A percentile compares a stretch with the other conserved stretches of the same genome.
These are phyloP conservation scores for Scolopax mira DNA, from an alignment of 2,113 vertebrate species.

Conservation along the genomic window DNA sequence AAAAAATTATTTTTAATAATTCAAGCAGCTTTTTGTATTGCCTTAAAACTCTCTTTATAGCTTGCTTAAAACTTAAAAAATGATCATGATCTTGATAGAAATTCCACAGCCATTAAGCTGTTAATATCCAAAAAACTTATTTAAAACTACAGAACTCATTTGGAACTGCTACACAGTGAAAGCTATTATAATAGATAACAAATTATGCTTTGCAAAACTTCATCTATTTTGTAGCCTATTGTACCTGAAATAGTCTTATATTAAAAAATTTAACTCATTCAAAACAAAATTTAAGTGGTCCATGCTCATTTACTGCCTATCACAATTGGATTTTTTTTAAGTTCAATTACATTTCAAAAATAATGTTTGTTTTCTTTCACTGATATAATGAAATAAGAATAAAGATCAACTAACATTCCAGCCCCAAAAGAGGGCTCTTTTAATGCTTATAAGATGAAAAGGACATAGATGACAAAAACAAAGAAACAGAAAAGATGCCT, in stretches of 20 bases:
- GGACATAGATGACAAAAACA: not conserved
- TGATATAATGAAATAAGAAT: conserved; percentile 8
- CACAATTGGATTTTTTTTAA: not conserved
- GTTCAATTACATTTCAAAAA: conserved; percentile 19
- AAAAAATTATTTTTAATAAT: not conserved
- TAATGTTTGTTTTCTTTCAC: conserved; percentile 25
- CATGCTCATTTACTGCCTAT: not conserved
- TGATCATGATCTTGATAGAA: not conserved
- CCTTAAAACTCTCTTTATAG: not conserved
- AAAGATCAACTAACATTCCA: not conserved
- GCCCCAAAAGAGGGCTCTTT: not conserved
- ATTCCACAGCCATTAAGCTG: not conserved
- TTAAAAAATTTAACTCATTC: not conserved
- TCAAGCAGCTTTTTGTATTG: not conserved
- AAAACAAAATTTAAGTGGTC: not conserved
- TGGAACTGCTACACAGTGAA: not conserved
- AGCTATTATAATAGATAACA: conserved; percentile 7
- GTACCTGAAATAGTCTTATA: conserved; percentile 10
- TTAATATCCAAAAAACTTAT: conserved; percentile 29
- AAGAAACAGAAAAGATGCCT: not conserved
- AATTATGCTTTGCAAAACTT: not conserved
- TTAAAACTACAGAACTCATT: conserved; percentile 23
- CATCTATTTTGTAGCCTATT: not conserved
- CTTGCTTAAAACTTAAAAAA: not conserved
- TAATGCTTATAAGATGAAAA: not conserved